Conservation (phyloP, 1,140 invertebrate species). For the Danaus melanippus region DNA sequence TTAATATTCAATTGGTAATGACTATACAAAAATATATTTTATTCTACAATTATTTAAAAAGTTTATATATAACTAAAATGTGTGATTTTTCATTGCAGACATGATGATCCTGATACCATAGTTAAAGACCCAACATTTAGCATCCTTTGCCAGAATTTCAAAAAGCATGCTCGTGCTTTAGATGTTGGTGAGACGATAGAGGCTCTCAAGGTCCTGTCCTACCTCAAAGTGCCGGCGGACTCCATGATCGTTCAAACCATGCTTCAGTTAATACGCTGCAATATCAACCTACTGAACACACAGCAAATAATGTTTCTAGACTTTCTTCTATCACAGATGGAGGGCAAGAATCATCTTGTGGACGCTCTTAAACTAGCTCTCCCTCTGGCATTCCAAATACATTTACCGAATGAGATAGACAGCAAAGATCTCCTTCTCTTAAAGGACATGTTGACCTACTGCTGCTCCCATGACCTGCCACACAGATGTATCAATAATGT, state of each 20-base stretch:
- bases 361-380: slow-evolving; percentile 75
- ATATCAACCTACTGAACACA: slow-evolving; percentile 74
- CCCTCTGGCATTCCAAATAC: slow-evolving; percentile 75
- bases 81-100: slow-evolving; percentile 23
- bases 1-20: too few species aligned
- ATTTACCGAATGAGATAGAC: slow-evolving; percentile 72
- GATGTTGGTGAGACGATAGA: slow-evolving; percentile 71
- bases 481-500: slow-evolving; percentile 66
- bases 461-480: slow-evolving; percentile 63
- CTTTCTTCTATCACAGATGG: slow-evolving; percentile 66
- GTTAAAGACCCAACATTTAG: slow-evolving; percentile 50
- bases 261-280: slow-evolving; percentile 74
- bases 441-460: slow-evolving; percentile 69
- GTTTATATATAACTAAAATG: background rate
- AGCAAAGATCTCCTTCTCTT: slow-evolving; percentile 63
- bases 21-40: too few species aligned
- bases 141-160: slow-evolving; percentile 63
- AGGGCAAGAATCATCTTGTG: slow-evolving; percentile 68
- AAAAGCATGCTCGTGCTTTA: slow-evolving; percentile 68
- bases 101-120: slow-evolving; percentile 30
- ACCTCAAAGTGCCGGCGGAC: slow-evolving; percentile 70
- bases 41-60: too few species aligned
- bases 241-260: slow-evolving; percentile 74
- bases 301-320: slow-evolving; percentile 75
- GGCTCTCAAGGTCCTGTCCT: slow-evolving; percentile 72